phyloP scores from a whole-genome alignment of 2,797 vertebrate species.

The Rhodeus uyekii region DNA sequence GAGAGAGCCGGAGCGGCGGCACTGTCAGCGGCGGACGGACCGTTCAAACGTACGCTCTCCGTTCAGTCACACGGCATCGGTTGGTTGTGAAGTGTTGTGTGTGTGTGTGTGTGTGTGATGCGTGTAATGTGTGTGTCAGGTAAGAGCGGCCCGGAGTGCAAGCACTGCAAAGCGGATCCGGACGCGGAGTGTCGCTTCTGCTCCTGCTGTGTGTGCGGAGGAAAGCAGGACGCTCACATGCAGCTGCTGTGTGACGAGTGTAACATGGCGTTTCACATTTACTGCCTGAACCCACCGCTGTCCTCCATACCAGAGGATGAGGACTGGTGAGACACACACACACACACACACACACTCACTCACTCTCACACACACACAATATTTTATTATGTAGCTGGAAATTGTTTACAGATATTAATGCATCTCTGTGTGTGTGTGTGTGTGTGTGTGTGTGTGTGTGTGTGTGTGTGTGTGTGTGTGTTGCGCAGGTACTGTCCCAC shows the following conservation, averaged over 20 bases:
- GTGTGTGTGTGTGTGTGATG: slow-evolving; percentile 9
- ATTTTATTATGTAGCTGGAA: not conserved
- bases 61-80: no score
- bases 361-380: not conserved
- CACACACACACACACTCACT: not conserved
- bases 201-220: slow-evolving; percentile 95
- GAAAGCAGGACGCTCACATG: slow-evolving; percentile 97
- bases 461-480: slow-evolving; percentile 3
- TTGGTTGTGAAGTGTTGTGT: no score
- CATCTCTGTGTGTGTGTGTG: slow-evolving; percentile 20
- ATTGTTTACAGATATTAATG: not conserved
- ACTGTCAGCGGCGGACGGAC: slow-evolving; percentile 89
- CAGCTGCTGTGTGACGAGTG: slow-evolving; percentile 98
- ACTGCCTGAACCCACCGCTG: slow-evolving; percentile 97
- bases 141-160: slow-evolving; percentile 97
- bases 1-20: slow-evolving; percentile 90
- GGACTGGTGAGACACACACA: slow-evolving; percentile 84
- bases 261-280: slow-evolving; percentile 99
- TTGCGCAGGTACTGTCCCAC: slow-evolving; percentile 94
- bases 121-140: slow-evolving; percentile 71
- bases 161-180: slow-evolving; percentile 95
- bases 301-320: slow-evolving; percentile 95
- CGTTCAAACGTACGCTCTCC: slow-evolving; percentile 89
- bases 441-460: slow-evolving; percentile 30
- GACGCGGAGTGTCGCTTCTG: slow-evolving; percentile 93